Conservation (phyloP, 2,113 vertebrate species). For the Serinus canaria region DNA sequence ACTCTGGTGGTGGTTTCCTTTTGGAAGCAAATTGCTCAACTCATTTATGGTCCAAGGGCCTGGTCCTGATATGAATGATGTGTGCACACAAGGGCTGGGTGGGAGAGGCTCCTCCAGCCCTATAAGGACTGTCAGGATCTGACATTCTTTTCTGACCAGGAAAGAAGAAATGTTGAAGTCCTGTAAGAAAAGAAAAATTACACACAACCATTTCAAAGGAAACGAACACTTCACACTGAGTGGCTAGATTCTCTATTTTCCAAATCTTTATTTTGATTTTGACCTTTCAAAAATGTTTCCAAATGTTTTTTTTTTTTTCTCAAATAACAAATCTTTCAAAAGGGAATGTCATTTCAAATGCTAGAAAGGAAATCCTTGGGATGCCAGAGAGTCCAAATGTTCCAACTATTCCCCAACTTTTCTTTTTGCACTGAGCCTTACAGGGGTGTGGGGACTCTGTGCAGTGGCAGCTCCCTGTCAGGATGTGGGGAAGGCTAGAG, state of each 20-base stretch:
- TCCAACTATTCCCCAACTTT: neutral
- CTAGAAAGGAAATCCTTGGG: constrained; percentile 2
- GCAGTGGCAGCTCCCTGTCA: neutral
- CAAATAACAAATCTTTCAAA: constrained; percentile 10
- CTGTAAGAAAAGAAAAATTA: neutral
- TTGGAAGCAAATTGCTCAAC: constrained; percentile 1
- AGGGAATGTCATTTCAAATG: constrained; percentile 19
- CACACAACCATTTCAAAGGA: neutral
- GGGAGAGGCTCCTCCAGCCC: neutral
- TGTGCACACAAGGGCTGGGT: neutral
- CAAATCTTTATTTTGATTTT: constrained; percentile 48
- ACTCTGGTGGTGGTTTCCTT: constrained; percentile 18
- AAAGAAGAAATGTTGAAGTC: constrained; percentile 18
- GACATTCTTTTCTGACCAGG: constrained; percentile 23
- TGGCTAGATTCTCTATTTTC: neutral
- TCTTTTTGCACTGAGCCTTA: accelerated
- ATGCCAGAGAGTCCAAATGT: neutral
- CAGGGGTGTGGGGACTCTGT: neutral
- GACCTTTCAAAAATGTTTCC: constrained; percentile 54
- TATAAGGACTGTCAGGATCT: neutral
- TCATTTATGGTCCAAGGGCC: neutral
- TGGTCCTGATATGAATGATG: neutral
- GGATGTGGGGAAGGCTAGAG: neutral
- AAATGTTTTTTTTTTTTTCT: constrained; percentile 28
- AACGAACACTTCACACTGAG: constrained; percentile 19